Base-by-base conservation (phyloP, 2,113 vertebrate genomes). In the Petromus typicus region DNA sequence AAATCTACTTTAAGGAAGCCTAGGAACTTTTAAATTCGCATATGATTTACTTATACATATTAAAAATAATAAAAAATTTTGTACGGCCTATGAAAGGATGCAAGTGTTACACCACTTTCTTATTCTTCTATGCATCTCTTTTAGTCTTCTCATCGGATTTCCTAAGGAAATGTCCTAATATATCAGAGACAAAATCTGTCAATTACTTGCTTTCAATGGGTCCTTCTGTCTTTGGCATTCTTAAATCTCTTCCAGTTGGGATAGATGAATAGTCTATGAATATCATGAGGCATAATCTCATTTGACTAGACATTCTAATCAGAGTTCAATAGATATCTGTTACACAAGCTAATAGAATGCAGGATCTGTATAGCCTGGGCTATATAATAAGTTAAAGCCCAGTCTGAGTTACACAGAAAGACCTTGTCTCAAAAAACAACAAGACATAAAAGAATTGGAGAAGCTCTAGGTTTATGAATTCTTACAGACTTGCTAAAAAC, bases 91-190 rank as follows among this genome's bases (percentile, higher is more conserved):
- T 75, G 43, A 86, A 64, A 94, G 51, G 59, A 56, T 76, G 18
- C 9, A 91, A 83, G 89, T 48, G 20, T 79, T 76, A 91, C 14
- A 75, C 14, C 76, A 95, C 71, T 79, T 94, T 59, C 76, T 89
- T 95, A 66, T 86, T 89, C 73, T 79, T 79, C 11, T 61, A 90
- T 59, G 90, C 54, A 20, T 78, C 82, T 97, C 89, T 95, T 95
- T 96, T 93, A 81, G 64, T 93, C 97, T 75, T 97, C 91, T 96
- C 97, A 97, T 93, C 96, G 96, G 95, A 96, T 91, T 95, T 96
- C 89, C 95, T 97, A 97, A 96, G 86, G 89, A 95, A 82, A 93
- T 92, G 86, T 96, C 91, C 78, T 97, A 97, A 91, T 91, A 93
- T 95, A 96, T 43, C 90, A 97, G 95, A 96, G 88, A 97, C 73